A percentile compares a stretch with the other conserved stretches of the same genome.
Evolutionary conservation across 2,113 vertebrate genomes (phyloP).

Genomic region (Xerus inauris): DNA sequence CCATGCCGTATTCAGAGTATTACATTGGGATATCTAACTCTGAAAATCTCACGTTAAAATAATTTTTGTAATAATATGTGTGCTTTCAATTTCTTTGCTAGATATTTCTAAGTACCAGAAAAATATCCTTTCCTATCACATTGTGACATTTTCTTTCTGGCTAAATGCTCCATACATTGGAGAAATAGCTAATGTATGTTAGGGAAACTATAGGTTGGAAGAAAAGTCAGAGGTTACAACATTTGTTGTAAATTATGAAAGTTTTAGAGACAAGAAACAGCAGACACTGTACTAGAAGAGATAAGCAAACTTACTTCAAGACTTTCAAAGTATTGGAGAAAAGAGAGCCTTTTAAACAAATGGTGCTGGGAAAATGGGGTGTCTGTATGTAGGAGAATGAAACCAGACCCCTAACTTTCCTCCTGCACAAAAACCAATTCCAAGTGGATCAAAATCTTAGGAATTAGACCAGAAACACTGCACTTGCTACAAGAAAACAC

Average conservation of each 20-base stretch:
- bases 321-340: not conserved
- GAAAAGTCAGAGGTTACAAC: not conserved
- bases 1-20: not conserved
- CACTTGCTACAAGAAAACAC: no score
- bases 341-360: no score
- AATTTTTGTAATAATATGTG: not conserved
- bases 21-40: not conserved
- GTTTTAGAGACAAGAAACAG: not conserved
- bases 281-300: not conserved
- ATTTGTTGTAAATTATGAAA: not conserved
- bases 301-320: not conserved
- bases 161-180: not conserved
- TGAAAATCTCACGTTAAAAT: not conserved
- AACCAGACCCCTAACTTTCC: no score
- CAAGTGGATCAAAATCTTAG: no score
- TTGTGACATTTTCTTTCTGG: not conserved
- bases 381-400: no score
- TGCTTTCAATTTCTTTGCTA: not conserved
- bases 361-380: no score
- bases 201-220: slow-evolving; percentile 5
- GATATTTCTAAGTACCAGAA: not conserved
- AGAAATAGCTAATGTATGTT: not conserved
- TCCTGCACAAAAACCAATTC: no score
- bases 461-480: no score
- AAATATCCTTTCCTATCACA: slow-evolving; percentile 7